A percentile compares a stretch with the other conserved stretches of the same genome.
Conservation (phyloP, 1,140 invertebrate species). For the Papilio glaucus region DNA sequence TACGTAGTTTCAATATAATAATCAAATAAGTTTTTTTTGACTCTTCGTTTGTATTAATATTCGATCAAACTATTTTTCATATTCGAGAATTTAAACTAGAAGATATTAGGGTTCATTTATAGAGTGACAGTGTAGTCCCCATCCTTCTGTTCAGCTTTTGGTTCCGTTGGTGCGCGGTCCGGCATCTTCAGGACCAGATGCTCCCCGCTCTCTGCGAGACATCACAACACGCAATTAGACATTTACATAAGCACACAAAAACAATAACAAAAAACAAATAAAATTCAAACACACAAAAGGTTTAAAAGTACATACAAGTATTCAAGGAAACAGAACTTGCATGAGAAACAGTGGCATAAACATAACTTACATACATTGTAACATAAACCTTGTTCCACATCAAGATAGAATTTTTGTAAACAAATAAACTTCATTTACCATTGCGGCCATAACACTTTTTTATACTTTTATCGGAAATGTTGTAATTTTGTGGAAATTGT, state of each 20-base stretch:
- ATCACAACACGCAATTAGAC: slow-evolving; percentile 63
- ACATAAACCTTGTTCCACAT: no score
- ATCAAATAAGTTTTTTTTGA: neutral
- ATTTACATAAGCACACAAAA: slow-evolving; percentile 43
- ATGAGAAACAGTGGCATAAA: no score
- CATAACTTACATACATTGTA: no score
- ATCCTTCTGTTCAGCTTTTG: slow-evolving; percentile 69
- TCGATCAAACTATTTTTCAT: slow-evolving; percentile 8
- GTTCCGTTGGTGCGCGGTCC: slow-evolving; percentile 54
- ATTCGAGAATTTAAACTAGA: neutral
- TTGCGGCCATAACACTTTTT: no score
- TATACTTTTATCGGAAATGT: no score
- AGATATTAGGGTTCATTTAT: slow-evolving; percentile 42
- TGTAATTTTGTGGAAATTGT: no score
- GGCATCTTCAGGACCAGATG: slow-evolving; percentile 71
- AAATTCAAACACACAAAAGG: no score
- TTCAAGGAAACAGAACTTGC: no score
- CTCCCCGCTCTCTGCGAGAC: slow-evolving; percentile 73
- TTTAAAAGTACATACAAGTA: no score
- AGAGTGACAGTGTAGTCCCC: slow-evolving; percentile 77
- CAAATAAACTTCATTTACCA: no score
- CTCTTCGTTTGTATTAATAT: neutral
- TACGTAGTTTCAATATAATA: neutral
- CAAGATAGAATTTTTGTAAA: no score
- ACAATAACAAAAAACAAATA: slow-evolving; percentile 33